Evolutionary conservation across 2,113 vertebrate species (phyloP), one percentile per base, ranked within the genome.

Genomic region (Callocephalon fimbriatum): DNA sequence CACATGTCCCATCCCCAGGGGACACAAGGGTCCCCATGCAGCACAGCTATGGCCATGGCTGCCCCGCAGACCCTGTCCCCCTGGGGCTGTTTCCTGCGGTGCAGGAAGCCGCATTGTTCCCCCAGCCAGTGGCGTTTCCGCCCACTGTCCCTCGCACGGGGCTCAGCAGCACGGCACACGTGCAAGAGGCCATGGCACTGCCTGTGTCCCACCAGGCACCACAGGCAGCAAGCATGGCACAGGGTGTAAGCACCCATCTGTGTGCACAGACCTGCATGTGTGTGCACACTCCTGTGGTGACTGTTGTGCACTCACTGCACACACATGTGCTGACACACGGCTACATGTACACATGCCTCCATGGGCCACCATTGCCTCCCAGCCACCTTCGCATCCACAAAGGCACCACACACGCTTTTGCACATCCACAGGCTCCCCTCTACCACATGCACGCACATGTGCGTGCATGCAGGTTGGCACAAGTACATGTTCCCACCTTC

Each of bases 81-180:
- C 80, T 15, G 66, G 77, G 76, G 90, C 94, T 40, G 40, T 92
- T 98, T 98, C 98, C 98, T 97, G 97, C 72, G 13, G 95, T 11
- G 4, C 76, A 85, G 98, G 98, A 98, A 98, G 96, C 86, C 48
- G 18, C 97, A 98, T 98, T 98, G 98, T 98, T 98, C 97, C 92
- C 31, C 32, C 74, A 58, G 95, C 97, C 97, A 91, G 97, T 74
- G 67, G 92, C 54, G 5, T 97, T 98, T 98, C 98, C 98, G 91
- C 88, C 32, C 2, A 9, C 74, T 9, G 0, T 15, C 29, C 86
- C 61, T 75, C 1, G 16, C 95, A 87, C 90, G n/a, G 42, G 92
- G 94, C 86, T 86, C 44, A 1, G 62, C 3, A 0, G 62, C 80
- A 71, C 13, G 4, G 6, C 65, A 78, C 96, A 96, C 85, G 73